A percentile compares a stretch with the other conserved stretches of the same genome.
Conservation (phyloP, 2,888 invertebrate species). For the Chrysotoxum bicinctum region DNA sequence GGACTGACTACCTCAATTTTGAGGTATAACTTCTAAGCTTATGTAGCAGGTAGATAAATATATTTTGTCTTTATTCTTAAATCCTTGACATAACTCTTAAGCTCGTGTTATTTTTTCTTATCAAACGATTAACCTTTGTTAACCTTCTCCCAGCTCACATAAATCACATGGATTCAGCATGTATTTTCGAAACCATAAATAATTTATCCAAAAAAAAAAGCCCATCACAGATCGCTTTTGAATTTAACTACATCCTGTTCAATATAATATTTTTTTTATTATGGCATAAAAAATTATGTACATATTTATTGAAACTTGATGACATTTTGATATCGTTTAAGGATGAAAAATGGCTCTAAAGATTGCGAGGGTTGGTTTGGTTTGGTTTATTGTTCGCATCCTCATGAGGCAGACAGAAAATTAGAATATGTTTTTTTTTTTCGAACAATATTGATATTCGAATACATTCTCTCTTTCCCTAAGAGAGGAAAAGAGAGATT, state of each 20-base stretch:
- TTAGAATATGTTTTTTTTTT: conserved; percentile 10
- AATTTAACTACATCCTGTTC: conserved; percentile 53
- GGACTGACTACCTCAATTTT: too few species aligned
- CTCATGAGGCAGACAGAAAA: not conserved
- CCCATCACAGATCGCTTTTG: not conserved
- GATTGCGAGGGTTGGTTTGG: conserved; percentile 10
- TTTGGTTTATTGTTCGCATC: not conserved
- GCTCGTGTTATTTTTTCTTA: not conserved
- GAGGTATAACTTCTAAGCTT: too few species aligned
- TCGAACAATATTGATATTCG: not conserved
- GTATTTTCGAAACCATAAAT: not conserved
- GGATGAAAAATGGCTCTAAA: conserved; percentile 41
- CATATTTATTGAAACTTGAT: conserved; percentile 57
- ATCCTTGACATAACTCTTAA: not conserved
- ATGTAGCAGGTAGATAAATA: too few species aligned
- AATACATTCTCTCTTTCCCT: not conserved
- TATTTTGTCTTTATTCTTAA: not conserved
- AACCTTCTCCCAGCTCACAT: not conserved
- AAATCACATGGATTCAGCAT: not conserved
- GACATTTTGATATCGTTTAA: conserved; percentile 48
- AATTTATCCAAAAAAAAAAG: not conserved
- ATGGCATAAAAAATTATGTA: conserved; percentile 59
- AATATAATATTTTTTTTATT: conserved; percentile 60
- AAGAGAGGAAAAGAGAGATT: not conserved
- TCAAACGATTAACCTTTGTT: not conserved